These are phyloP conservation scores for Noctilio leporinus DNA, from an alignment of 2,113 vertebrate genomes.

Conservation along the genomic window DNA sequence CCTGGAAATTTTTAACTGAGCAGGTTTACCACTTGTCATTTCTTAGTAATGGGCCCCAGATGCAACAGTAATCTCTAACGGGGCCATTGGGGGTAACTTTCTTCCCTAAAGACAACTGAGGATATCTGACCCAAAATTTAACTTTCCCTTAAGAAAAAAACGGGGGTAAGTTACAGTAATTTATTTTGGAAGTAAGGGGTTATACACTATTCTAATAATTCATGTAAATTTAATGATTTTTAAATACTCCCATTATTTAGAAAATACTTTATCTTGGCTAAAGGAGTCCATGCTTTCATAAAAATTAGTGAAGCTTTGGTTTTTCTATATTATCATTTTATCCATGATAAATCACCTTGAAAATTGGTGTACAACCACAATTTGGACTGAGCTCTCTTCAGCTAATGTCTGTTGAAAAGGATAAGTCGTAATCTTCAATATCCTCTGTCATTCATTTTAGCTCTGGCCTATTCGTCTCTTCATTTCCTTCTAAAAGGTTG, in stretches of 20 bases:
- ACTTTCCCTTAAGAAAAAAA: neutral
- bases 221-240: neutral
- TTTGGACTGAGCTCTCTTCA: neutral
- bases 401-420: neutral
- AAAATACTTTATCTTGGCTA: neutral
- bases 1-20: slow-evolving; percentile 89
- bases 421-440: neutral
- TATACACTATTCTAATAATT: neutral
- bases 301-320: neutral
- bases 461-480: neutral
- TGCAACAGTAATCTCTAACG: neutral
- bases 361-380: neutral
- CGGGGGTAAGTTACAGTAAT: neutral
- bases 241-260: neutral
- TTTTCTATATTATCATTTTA: neutral
- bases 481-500: neutral
- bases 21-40: slow-evolving; percentile 77
- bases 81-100: neutral
- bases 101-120: neutral
- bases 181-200: neutral
- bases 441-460: neutral
- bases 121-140: neutral
- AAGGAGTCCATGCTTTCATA: neutral
- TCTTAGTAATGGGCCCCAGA: neutral
- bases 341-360: neutral